phyloP scores from a whole-genome alignment of 92 coral and sea anemone species.

The Scolanthus callimorphus region DNA sequence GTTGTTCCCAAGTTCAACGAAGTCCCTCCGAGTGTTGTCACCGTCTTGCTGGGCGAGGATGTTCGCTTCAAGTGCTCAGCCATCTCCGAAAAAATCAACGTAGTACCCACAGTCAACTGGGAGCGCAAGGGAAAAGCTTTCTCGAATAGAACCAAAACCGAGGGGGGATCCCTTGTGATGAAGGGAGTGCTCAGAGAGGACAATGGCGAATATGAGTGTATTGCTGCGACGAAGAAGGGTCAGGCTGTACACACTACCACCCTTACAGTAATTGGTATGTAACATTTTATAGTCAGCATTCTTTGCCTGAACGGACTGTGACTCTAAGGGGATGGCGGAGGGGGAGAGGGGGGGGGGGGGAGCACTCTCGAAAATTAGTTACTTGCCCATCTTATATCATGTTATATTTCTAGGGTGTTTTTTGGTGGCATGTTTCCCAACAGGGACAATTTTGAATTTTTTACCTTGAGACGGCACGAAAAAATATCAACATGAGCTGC shows the following conservation, averaged over 20 bases:
- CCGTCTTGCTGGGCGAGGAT: constrained; percentile 73
- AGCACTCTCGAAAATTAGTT: too few species aligned
- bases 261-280: constrained; percentile 80
- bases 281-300: too few species aligned
- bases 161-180: constrained; percentile 66
- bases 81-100: constrained; percentile 44
- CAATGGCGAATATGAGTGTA: constrained; percentile 81
- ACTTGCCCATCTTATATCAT: too few species aligned
- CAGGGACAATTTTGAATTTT: too few species aligned
- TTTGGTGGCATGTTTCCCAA: too few species aligned
- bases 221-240: constrained; percentile 66
- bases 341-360: too few species aligned
- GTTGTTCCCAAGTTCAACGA: constrained; percentile 78
- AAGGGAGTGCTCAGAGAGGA: constrained; percentile 61
- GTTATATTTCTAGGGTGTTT: too few species aligned
- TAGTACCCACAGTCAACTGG: constrained; percentile 52
- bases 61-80: constrained; percentile 73
- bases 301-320: too few species aligned
- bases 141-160: constrained; percentile 56
- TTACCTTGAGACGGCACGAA: too few species aligned
- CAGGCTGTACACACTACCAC: constrained; percentile 59
- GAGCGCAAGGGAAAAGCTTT: constrained; percentile 65
- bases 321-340: too few species aligned
- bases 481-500: too few species aligned
- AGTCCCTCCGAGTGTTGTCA: constrained; percentile 71